These are phyloP conservation scores for Pterostichus madidus DNA, from an alignment of 2,888 invertebrate species.

Conservation along the genomic window DNA sequence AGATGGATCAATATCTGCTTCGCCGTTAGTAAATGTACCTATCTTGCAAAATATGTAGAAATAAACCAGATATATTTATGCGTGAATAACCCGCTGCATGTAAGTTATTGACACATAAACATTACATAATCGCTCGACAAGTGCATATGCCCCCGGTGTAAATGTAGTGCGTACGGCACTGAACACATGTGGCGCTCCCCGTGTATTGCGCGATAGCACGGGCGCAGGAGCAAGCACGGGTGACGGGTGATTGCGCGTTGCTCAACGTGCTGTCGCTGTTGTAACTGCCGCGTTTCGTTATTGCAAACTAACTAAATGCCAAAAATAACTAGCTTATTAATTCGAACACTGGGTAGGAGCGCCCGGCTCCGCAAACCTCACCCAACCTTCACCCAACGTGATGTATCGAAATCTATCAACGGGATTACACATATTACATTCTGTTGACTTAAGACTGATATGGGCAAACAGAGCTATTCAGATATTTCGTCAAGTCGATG, in stretches of 20 bases:
- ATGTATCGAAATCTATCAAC: constrained; percentile 31
- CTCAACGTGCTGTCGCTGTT: constrained; percentile 55
- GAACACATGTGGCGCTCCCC: constrained; percentile 62
- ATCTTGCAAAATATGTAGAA: constrained; percentile 13
- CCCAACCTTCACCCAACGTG: constrained; percentile 35
- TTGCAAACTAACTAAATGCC: constrained; percentile 63
- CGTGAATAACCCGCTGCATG: not conserved
- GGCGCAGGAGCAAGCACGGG: constrained; percentile 27
- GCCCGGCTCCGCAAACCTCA: constrained; percentile 28
- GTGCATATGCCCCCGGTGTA: constrained; percentile 33
- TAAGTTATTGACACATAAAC: constrained; percentile 36
- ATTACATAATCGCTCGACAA: constrained; percentile 11
- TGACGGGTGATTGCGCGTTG: constrained; percentile 58
- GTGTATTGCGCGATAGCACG: constrained; percentile 42
- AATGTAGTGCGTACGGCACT: constrained; percentile 20
- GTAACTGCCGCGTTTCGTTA: constrained; percentile 63
- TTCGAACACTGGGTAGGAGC: constrained; percentile 41
- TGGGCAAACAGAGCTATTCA: not conserved
- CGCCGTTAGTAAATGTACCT: not conserved
- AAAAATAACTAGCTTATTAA: constrained; percentile 64
- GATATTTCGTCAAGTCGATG: too few species aligned
- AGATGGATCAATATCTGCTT: too few species aligned
- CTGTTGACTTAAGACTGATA: not conserved
- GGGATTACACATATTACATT: constrained; percentile 37
- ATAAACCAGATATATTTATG: not conserved